These are phyloP conservation scores for Camponotus pennsylvanicus DNA, from an alignment of 1,140 invertebrate species.

Conservation along the genomic window DNA sequence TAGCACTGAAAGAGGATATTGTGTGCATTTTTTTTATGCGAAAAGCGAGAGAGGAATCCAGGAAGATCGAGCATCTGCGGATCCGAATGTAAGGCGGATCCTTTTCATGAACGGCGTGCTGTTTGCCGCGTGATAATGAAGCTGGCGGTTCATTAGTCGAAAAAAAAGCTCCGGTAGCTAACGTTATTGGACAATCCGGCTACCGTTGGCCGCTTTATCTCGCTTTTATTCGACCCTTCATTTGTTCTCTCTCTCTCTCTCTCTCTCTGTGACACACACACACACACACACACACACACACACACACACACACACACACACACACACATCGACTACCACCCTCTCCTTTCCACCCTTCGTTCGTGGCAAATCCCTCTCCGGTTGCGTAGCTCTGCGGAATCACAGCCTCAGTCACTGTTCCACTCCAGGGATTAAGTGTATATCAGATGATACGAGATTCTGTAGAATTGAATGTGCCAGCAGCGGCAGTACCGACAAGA, in stretches of 20 bases:
- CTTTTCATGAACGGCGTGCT: constrained; percentile 3
- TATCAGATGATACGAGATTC: constrained; percentile 78
- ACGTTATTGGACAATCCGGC: constrained; percentile 58
- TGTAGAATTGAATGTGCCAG: constrained; percentile 76
- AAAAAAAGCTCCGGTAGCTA: constrained; percentile 33
- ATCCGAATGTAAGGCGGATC: constrained; percentile 16
- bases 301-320: no score
- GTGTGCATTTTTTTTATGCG: constrained; percentile 32
- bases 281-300: no score
- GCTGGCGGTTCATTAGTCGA: constrained; percentile 67
- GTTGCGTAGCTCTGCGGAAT: constrained; percentile 61
- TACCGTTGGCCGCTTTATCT: constrained; percentile 4
- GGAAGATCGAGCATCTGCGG: neutral
- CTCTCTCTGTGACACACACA: neutral
- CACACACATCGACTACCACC: neutral
- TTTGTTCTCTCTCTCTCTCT: neutral
- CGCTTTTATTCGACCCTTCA: constrained; percentile 27
- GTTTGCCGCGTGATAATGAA: constrained; percentile 57
- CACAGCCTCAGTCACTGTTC: constrained; percentile 69
- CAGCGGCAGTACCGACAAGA: constrained; percentile 34
- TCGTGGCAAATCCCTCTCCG: constrained; percentile 45
- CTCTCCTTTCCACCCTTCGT: constrained; percentile 4
- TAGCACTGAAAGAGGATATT: neutral
- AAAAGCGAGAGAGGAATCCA: neutral
- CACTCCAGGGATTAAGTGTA: constrained; percentile 75